These are phyloP conservation scores for Porites cylindrica DNA, from an alignment of 92 coral and sea anemone genomes.

Conservation along the genomic window DNA sequence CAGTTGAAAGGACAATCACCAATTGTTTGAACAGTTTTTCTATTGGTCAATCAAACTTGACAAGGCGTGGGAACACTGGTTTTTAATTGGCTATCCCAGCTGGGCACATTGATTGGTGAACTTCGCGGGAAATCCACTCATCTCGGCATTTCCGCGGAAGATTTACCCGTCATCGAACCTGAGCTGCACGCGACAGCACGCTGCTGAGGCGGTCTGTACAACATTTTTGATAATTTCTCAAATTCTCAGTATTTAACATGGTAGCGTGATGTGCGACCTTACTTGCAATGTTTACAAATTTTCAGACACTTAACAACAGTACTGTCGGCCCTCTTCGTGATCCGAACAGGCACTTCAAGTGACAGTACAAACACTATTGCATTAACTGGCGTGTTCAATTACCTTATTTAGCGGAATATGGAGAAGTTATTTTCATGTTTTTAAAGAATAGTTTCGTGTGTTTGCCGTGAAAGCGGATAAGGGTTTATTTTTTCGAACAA, in stretches of 20 bases:
- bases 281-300: slow-evolving; percentile 52
- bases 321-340: slow-evolving; percentile 8
- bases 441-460: not conserved
- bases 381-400: slow-evolving; percentile 36
- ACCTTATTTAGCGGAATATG: slow-evolving; percentile 14
- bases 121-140: slow-evolving; percentile 57
- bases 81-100: slow-evolving; percentile 70
- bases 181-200: slow-evolving; percentile 25
- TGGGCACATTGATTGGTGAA: slow-evolving; percentile 22
- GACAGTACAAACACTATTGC: slow-evolving; percentile 34
- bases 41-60: slow-evolving; percentile 76
- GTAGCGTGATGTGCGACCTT: slow-evolving; percentile 9
- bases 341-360: slow-evolving; percentile 11
- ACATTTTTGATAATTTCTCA: not conserved
- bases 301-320: slow-evolving; percentile 19
- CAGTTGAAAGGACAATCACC: slow-evolving; percentile 35
- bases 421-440: not conserved
- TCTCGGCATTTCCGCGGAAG: slow-evolving; percentile 40
- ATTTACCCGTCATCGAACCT: no score
- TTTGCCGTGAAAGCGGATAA: slow-evolving; percentile 2
- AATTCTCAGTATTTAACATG: not conserved
- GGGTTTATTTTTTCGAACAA: slow-evolving; percentile 6
- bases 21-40: slow-evolving; percentile 63
- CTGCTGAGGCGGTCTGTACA: not conserved
- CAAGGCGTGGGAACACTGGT: slow-evolving; percentile 90